phyloP scores from a whole-genome alignment of 2,888 invertebrate genomes.

The Drosophila birchii region DNA sequence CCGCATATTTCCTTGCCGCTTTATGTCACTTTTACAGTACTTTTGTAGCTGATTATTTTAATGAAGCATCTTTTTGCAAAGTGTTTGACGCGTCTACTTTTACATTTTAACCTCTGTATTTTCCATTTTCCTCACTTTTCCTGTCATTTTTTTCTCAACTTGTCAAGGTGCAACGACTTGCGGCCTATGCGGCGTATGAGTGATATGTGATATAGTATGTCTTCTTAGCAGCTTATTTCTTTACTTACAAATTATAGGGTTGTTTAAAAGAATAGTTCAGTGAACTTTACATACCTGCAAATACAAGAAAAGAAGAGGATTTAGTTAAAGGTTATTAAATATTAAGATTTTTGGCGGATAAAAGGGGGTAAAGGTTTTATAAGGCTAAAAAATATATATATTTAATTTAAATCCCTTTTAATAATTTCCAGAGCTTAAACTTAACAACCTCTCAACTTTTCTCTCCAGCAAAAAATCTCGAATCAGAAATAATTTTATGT shows the following conservation, averaged over 20 bases:
- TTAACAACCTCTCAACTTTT: neutral
- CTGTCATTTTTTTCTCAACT: neutral
- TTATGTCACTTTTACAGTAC: constrained; percentile 34
- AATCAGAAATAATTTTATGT: neutral
- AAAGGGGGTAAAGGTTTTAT: neutral
- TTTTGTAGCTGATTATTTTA: constrained; percentile 65
- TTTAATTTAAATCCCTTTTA: neutral
- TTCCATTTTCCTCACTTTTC: neutral
- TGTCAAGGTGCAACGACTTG: constrained; percentile 33
- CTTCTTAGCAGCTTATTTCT: constrained; percentile 24
- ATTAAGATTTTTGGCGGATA: neutral
- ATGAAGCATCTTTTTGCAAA: constrained; percentile 57
- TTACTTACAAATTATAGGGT: constrained; percentile 54
- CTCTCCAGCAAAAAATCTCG: neutral
- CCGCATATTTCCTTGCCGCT: constrained; percentile 21
- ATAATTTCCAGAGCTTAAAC: neutral
- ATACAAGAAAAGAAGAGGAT: constrained; percentile 36
- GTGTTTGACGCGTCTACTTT: constrained; percentile 28
- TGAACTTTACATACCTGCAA: constrained; percentile 70
- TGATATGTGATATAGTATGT: constrained; percentile 19
- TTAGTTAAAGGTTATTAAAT: constrained; percentile 19
- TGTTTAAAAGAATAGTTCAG: neutral
- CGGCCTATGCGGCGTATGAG: constrained; percentile 41
- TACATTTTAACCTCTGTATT: neutral
- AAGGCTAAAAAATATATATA: neutral